These are phyloP conservation scores for Anticlea derivata DNA, from an alignment of 2,888 invertebrate genomes.

Conservation along the genomic window DNA sequence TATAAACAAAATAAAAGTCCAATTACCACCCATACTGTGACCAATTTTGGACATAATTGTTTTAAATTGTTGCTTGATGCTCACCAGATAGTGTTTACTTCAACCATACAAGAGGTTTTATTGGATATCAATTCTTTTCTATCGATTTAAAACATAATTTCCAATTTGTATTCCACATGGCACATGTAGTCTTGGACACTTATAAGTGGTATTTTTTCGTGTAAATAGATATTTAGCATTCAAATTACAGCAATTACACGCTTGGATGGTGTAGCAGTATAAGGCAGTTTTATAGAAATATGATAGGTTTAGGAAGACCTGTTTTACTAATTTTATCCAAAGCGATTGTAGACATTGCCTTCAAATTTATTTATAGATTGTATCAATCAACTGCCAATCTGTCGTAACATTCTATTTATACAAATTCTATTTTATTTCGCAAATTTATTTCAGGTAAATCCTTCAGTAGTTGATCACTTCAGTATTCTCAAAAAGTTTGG, in stretches of 20 bases:
- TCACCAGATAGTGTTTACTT: constrained; percentile 28
- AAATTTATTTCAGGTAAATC: too few relatives aligned
- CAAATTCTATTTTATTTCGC: too few relatives aligned
- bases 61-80: constrained; percentile 35
- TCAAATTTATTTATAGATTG: too few relatives aligned
- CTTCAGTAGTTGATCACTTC: too few relatives aligned
- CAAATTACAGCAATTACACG: constrained; percentile 11
- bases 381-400: too few relatives aligned
- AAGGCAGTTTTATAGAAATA: too few relatives aligned
- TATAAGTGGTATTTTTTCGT: constrained; percentile 9
- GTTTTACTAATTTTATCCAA: too few relatives aligned
- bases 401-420: too few relatives aligned
- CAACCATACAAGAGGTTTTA: constrained; percentile 30
- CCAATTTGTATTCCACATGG: constrained; percentile 23
- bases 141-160: constrained; percentile 33
- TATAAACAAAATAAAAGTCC: constrained; percentile 25
- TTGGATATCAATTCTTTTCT: constrained; percentile 29
- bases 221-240: constrained; percentile 24
- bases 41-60: constrained; percentile 40
- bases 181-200: constrained; percentile 9
- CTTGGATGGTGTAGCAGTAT: neutral
- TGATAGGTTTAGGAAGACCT: too few relatives aligned
- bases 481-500: too few relatives aligned
- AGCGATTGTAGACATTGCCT: too few relatives aligned
- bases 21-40: constrained; percentile 41